These are phyloP conservation scores for Diabrotica virgifera DNA, from an alignment of 1,140 invertebrate genomes.

Conservation along the genomic window DNA sequence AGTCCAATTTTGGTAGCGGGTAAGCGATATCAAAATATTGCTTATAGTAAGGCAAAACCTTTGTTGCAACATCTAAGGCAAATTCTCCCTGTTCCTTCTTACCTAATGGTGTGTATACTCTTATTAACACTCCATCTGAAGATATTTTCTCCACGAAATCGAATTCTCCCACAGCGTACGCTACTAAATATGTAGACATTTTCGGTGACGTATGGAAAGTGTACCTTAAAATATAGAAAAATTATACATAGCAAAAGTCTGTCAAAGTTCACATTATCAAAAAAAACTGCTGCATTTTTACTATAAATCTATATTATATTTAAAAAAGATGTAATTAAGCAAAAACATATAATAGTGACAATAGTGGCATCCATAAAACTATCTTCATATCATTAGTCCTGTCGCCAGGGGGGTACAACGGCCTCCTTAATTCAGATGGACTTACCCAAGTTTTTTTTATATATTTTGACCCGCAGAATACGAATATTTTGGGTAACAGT, in stretches of 20 bases:
- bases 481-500: too few species aligned
- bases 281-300: not conserved
- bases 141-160: constrained; percentile 85
- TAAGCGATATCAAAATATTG: constrained; percentile 93
- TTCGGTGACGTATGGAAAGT: constrained; percentile 84
- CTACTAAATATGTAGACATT: constrained; percentile 96
- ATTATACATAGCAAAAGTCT: not conserved
- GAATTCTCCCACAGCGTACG: constrained; percentile 90
- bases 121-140: constrained; percentile 75
- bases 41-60: constrained; percentile 89
- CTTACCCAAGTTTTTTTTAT: too few species aligned
- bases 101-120: constrained; percentile 89
- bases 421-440: too few species aligned
- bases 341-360: too few species aligned
- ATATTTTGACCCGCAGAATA: too few species aligned
- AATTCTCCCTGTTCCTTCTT: constrained; percentile 88
- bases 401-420: too few species aligned
- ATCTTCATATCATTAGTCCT: too few species aligned
- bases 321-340: too few species aligned
- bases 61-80: constrained; percentile 81
- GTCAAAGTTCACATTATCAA: not conserved
- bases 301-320: not conserved
- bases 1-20: constrained; percentile 92
- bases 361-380: too few species aligned
- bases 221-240: constrained; percentile 48